Evolutionary conservation across 2,113 vertebrate genomes (phyloP), one percentile per base, ranked within the genome.

Genomic region (Solea solea): DNA sequence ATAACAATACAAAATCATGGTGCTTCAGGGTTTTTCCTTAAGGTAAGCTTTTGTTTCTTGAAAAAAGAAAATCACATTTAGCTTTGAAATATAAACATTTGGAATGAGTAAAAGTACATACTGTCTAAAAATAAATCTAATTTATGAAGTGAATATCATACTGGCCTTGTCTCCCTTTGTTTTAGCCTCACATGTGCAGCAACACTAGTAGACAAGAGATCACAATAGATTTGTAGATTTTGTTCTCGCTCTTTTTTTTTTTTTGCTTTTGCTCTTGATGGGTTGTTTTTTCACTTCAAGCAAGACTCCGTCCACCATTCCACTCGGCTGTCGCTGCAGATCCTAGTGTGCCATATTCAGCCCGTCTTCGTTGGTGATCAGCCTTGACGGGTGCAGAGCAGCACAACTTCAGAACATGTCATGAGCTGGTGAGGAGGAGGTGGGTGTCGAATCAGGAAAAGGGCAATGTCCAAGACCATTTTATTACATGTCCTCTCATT

Each of bases 351-450:
- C 86, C 82, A 56, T 61, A 73, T 82, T 88, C 75, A 40, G 9
- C 61, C 66, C 71, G 21, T 91, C 80, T 44, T 60, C 3, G 44
- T 64, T 57, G 5, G 69, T 81, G 81, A 92, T 91, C 13, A 1
- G 69, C 53, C 50, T 10, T 75, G 92, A 93, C 88, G 72, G 89
- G 81, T 90, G 89, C 86, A 86, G 83, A 91, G 81, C 83, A 83
- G 66, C 71, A 64, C 88, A 84, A 88, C 90, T 92, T 90, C 78
- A 76, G 78, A 90, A 90, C 93, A 91, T 90, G 91, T 89, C 70
- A 73, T 64, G 62, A 88, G 88, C 93, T 94, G 94, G 93, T 94
- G 88, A 93, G 91, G 90, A 90, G 87, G 91, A 93, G 93, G 93
- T 92, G 91, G 94, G 91, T 94, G 91, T 93, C 86, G 86, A 92